Evolutionary conservation across 2,888 invertebrate species (phyloP), one percentile per base, ranked within the genome.

Genomic region (Archips xylosteana): DNA sequence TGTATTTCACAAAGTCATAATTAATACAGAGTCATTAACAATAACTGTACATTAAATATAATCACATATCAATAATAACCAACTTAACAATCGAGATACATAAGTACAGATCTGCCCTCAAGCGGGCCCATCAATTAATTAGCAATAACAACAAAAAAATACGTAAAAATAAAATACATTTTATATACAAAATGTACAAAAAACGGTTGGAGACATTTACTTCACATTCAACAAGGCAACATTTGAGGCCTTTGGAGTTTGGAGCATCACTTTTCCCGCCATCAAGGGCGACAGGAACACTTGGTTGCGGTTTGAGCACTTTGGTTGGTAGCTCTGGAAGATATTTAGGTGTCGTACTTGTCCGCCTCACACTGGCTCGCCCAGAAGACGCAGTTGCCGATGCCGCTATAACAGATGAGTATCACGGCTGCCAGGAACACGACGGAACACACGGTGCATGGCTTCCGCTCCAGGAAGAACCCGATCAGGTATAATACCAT

Each of bases 361-460:
- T 96, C 95, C 3, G 91, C 94, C 79, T 98, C 97, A 89, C 98
- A 98, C 84, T 96, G 97, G 79, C 95, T 95, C 77, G 96, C 96
- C 98, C 98, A 98, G 87, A 99, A 97, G 77, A 99, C 95, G 91
- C 99, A 99, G 92, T 98, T 98, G 34, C 99, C 99, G 71, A 98
- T 96, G 76, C 99, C 99, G 89, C 98, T 98, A 94, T 99, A 99
- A 94, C 99, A 99, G 78, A 99, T 97, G 32, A 99, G 95, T 84
- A 97, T 97, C 71, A 99, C 97, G 34, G 99, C 98, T 54, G 97
- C 97, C 69, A 99, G 93, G 93, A 99, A 99, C 79, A 99, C 97
- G 70, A 99, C 94, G 85, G 98, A 98, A 95, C 99, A 99, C 78
- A 99, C 98, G 65, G 99, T 99, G 91, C 99, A 99, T 0, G 99